Base-by-base conservation (phyloP, 1,140 invertebrate genomes). In the Wasmannia auropunctata region DNA sequence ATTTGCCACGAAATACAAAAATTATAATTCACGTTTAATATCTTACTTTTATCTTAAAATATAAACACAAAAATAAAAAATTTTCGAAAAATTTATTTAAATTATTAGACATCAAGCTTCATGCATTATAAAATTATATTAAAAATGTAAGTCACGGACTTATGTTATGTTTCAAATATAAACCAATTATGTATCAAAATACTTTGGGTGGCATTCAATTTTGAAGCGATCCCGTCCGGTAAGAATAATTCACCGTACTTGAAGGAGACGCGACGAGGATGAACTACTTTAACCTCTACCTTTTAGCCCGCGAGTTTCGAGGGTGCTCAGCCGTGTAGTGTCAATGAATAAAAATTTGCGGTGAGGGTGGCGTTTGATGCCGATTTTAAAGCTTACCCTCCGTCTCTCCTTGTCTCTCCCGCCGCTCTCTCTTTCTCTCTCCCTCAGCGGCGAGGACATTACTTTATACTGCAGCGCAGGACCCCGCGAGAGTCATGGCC, bases 291-390 rank as follows among this genome's bases (percentile, higher is more conserved):
- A 79, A 87, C 87, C 87, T 79, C 75, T 49, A 88, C 91, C 89
- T 91, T 88, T 92, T 87, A 74, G 89, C 77, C 75, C 75, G 54
- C 67, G 67, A 83, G 86, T 87, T 90, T 86, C 75, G 74, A 91
- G 91, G 76, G 92, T 91, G 90, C 91, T 93, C 91, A 90, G 87
- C 86, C 91, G 93, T 93, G 87, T 93, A 93, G 94, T 95, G 94
- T 95, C 93, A 95, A 95, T 95, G 94, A 95, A 95, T 95, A 95
- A 95, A 95, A 95, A 95, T 94, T 95, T 93, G 92, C 89, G 91
- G 46, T 86, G 91, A 93, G 94, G 93, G 91, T 93, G 87, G 88
- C 86, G 91, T 92, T 94, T 94, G 92, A 94, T 92, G 93, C 90
- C 93, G 91, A 95, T 93, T 94, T 93, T 93, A 93, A 85, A 94